Evolutionary conservation across 2,797 vertebrate species (phyloP).

Genomic region (Lagorchestes hirsutus): DNA sequence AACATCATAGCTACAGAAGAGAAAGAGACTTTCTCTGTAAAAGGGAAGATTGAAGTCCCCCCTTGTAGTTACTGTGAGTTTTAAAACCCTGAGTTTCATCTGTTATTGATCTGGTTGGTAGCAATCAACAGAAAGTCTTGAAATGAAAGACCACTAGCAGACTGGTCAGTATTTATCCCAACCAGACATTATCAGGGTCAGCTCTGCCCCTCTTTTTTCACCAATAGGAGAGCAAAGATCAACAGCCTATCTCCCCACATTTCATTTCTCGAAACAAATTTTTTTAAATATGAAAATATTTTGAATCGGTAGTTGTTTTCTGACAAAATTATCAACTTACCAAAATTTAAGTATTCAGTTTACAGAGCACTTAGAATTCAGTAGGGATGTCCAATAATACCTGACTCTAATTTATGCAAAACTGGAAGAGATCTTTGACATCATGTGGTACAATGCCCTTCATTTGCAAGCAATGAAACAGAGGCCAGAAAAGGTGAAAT

Average conservation of each 20-base stretch:
- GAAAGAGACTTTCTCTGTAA: neutral
- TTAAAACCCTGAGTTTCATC: neutral
- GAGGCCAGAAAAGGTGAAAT: neutral
- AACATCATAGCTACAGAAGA: neutral
- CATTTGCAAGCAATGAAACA: neutral
- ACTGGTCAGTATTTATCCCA: neutral
- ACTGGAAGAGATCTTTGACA: neutral
- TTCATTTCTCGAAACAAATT: neutral
- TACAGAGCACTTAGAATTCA: neutral
- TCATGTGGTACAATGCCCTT: neutral
- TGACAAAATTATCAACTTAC: neutral
- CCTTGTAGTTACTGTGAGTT: neutral
- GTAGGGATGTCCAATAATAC: neutral
- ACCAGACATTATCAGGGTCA: neutral
- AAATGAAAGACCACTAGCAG: neutral
- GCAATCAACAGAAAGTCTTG: neutral
- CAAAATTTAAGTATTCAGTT: neutral
- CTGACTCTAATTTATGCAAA: neutral
- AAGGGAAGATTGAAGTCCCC: neutral
- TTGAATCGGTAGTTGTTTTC: neutral
- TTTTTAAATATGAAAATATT: neutral
- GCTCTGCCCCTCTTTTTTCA: neutral
- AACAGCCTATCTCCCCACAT: neutral
- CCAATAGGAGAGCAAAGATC: neutral
- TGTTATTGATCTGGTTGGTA: neutral